Base-by-base conservation (phyloP, 2,113 vertebrate genomes). In the Nibea coibor region DNA sequence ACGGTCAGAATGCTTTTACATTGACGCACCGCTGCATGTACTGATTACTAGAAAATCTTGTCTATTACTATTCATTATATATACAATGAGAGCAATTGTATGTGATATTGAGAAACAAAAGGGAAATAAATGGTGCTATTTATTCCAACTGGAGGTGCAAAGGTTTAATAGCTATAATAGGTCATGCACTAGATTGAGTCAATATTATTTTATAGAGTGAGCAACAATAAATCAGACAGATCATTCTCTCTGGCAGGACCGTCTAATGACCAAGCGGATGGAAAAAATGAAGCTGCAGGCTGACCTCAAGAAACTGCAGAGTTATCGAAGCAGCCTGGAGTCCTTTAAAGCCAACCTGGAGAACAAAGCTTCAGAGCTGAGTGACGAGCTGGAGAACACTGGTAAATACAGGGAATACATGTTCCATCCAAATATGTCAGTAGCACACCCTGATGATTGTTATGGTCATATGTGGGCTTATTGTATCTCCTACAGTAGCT, bases 221-320 rank as follows among this genome's bases (percentile, higher is more conserved):
- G 35, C 35, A 39, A 35, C 17, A 47, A 62, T 10, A 56, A 19
- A 61, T 45, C 17, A 19, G 19, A 58, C 14, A 0, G 9, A 43
- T 28, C 0, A 48, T 26, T 28, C 15, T 61, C 14, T 57, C 75
- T 42, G 43, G 76, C 88, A 99, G 98, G 97, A 98, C 84, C 96
- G 96, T 47, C 93, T 98, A 31, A 95, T 95, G 91, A 94, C 93
- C 0, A 95, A 98, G 75, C 94, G 94, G 78, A 93, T 93, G 47
- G 93, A 94, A 78, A 98, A 95, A 2, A 48, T 97, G 66, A 96
- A 96, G 83, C 91, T 97, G 53, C 96, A 99, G 93, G 89, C 94
- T 31, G 97, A 99, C 65, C 93, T 97, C 42, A 96, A 98, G 89
- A 98, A 98, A 84, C 96, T 97, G 35, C 95, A 97, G 82, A 95